Percentiles rank a stretch among this genome's conserved stretches.
Conservation (phyloP, 2,113 vertebrate genomes). For the Nicator chloris region DNA sequence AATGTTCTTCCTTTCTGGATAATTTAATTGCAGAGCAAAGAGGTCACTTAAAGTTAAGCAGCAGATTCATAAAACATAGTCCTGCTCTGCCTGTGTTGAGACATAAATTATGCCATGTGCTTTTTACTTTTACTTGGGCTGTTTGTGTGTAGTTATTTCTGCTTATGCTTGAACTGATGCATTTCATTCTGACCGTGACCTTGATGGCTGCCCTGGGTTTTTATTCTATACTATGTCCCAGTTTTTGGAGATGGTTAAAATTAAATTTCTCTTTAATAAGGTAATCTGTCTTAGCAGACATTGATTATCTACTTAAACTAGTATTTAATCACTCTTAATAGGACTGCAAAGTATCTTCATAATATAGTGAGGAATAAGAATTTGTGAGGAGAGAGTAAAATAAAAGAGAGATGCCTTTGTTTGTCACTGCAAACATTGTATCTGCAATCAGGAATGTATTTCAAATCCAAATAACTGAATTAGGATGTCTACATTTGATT, state of each 20-base stretch:
- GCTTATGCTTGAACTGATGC: background rate
- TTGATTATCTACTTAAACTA: constrained; percentile 50
- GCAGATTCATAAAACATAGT: background rate
- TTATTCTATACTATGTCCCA: background rate
- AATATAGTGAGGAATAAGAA: background rate
- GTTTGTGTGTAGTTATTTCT: background rate
- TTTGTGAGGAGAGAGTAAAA: background rate
- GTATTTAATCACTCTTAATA: constrained; percentile 37
- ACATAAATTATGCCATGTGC: background rate
- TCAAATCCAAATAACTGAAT: background rate
- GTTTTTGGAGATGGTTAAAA: constrained; percentile 15
- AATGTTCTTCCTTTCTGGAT: background rate
- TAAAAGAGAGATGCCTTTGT: background rate
- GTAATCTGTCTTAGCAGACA: constrained; percentile 42
- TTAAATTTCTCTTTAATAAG: constrained; percentile 45
- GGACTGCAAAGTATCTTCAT: background rate
- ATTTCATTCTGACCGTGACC: background rate
- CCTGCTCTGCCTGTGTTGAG: background rate
- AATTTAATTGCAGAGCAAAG: background rate
- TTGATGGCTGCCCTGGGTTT: background rate
- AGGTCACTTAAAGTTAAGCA: background rate
- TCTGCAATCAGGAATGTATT: background rate
- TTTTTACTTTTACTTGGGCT: background rate
- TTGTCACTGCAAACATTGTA: background rate
- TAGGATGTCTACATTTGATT: background rate